Evolutionary conservation across 2,113 vertebrate species (phyloP).

Genomic region (Forbesichthys papilliferus): DNA sequence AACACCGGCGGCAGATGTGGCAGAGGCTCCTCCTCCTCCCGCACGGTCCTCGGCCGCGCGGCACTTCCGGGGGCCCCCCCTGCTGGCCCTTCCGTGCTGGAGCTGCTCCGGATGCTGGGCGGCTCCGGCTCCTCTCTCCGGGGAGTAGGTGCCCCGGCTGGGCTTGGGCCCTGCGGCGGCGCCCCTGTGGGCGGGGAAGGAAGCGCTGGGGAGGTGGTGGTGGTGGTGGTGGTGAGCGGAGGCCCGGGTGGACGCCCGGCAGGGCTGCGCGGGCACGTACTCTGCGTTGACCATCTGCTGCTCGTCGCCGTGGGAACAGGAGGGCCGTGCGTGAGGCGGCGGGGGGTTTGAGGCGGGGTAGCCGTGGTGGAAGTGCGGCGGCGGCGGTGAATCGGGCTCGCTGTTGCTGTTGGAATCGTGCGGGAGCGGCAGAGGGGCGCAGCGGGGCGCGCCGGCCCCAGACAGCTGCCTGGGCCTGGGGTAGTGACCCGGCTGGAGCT

Average conservation of each 20-base stretch:
- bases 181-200: constrained; percentile 23
- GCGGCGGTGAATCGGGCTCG: constrained; percentile 56
- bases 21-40: background rate
- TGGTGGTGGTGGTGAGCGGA: constrained; percentile 50
- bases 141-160: constrained; percentile 46
- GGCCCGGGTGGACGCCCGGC: constrained; percentile 60
- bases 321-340: constrained; percentile 34
- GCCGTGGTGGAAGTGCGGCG: constrained; percentile 51
- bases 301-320: constrained; percentile 26
- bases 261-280: constrained; percentile 80
- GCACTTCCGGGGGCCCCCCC: constrained; percentile 72
- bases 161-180: constrained; percentile 46
- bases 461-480: constrained; percentile 34
- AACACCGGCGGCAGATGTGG: background rate
- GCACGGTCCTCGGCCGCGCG: constrained; percentile 72
- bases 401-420: constrained; percentile 59
- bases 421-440: constrained; percentile 26
- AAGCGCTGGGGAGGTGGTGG: constrained; percentile 33
- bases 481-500: constrained; percentile 37
- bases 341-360: constrained; percentile 20
- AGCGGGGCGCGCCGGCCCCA: constrained; percentile 20
- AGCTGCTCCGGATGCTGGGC: constrained; percentile 41
- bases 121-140: constrained; percentile 39
- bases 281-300: constrained; percentile 82
- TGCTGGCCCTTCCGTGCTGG: constrained; percentile 31